These are phyloP conservation scores for Hirtodrosophila duncani DNA, from an alignment of 2,888 invertebrate genomes.

Conservation along the genomic window DNA sequence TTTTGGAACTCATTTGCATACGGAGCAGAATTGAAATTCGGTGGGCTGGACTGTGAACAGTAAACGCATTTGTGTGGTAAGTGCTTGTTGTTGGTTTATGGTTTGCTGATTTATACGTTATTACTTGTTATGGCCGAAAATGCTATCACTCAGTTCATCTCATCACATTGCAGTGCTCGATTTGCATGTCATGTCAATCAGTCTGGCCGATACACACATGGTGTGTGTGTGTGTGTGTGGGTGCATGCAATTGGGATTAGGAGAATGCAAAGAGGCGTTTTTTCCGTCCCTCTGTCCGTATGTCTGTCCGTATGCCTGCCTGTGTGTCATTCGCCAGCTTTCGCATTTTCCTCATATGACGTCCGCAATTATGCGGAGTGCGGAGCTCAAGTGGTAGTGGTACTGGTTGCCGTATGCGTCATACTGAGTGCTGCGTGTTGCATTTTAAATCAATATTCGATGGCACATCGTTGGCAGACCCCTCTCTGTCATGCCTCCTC, in stretches of 20 bases:
- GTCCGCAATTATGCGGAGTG: slow-evolving; percentile 33
- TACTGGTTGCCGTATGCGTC: slow-evolving; percentile 42
- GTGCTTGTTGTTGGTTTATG: slow-evolving; percentile 43
- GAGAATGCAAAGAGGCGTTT: too few species aligned
- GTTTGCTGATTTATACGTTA: slow-evolving; percentile 38
- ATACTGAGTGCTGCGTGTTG: slow-evolving; percentile 69
- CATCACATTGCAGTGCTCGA: too few species aligned
- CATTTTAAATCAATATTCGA: slow-evolving; percentile 70
- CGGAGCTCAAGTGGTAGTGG: too few species aligned
- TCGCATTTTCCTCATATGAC: slow-evolving; percentile 18
- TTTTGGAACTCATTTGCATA: slow-evolving; percentile 23
- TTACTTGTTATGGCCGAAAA: slow-evolving; percentile 42
- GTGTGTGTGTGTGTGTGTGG: too few species aligned
- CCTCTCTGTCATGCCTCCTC: slow-evolving; percentile 20
- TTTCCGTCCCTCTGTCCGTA: slow-evolving; percentile 2
- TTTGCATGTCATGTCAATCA: too few species aligned
- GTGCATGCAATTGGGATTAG: too few species aligned
- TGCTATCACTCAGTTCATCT: too few species aligned
- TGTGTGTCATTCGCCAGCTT: slow-evolving; percentile 1
- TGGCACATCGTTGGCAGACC: slow-evolving; percentile 43
- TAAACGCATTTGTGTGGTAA: slow-evolving; percentile 51
- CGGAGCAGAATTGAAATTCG: slow-evolving; percentile 1
- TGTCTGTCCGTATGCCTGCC: slow-evolving; percentile 3
- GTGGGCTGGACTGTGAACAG: not conserved
- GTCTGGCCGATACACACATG: slow-evolving; percentile 7